Base-by-base conservation (phyloP, 2,888 invertebrate species). In the Cheilosia pagana region DNA sequence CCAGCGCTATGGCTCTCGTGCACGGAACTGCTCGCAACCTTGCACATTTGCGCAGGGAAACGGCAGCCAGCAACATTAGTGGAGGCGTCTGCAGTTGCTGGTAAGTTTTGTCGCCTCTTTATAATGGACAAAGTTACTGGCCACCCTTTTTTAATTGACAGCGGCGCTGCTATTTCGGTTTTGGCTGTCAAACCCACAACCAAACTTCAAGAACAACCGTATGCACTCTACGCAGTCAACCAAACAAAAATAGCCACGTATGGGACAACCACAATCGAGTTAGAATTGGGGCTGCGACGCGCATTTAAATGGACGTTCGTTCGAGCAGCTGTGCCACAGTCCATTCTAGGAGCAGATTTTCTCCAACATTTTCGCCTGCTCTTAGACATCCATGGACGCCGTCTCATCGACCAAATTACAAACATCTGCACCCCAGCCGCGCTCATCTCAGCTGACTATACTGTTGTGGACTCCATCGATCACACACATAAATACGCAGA, bases 41-140 rank as follows among this genome's bases (percentile, higher is more conserved):
- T 70, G 59, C 28, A 21, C 21, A 45, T 48, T 48, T 19, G n/a
- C 28, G 28, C 70, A 59, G 59, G 48, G 31, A 70, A 70, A 57
- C 48, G 48, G 28, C 70, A 28, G 3, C 41, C 55, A 57, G 45
- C 48, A 35, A 45, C 70, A 12, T n/a, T 48, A 70, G 70, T 43
- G 19, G 57, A 70, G 48, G 70, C 57, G n/a, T 48, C 57, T 55
- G 7, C 55, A 14, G 55, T 57, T 57, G 41, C 67, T 52, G 53
- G 53, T 67, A 53, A 67, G 67, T 55, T 19, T 16, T 25, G 12
- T 43, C 55, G 55, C 28, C 53, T 53, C 43, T 67, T 67, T 12
- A 67, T 67, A 28, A 6, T 16, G 10, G 43, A 55, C 19, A 55
- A 67, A 70, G 31, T 48, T 31, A 31, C 68, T 45, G 31, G 35